Evolutionary conservation across 2,113 vertebrate species (phyloP), one percentile per base, ranked within the genome.

Genomic region (human): DNA sequence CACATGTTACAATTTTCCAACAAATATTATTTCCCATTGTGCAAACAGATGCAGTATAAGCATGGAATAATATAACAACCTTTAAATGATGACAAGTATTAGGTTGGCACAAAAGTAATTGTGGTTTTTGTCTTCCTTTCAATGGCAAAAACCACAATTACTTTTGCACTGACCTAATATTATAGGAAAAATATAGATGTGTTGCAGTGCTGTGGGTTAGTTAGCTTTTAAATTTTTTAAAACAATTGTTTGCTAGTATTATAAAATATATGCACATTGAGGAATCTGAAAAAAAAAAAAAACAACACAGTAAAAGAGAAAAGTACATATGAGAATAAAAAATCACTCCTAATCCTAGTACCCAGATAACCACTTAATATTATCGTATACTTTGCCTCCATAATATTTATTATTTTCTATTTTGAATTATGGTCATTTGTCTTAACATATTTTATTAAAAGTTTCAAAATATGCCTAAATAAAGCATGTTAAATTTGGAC

Each of bases 391-490:
- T 84, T 92, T 10, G 35, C 48, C 61, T 84, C 43, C 76, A 80
- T 14, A 43, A 48, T 38, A 55, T 43, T 92, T 81, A 59, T 27
- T 76, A 45, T 76, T 92, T 90, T 95, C 27, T 59, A 8, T 59
- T 79, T 82, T 73, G 68, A 52, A 86, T 70, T 91, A 52, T 38
- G 25, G 27, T 66, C 73, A 84, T 95, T 96, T 93, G 48, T 43
- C 18, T 82, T 93, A 85, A 50, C 22, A 70, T 68, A 38, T 68
- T 43, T 94, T 45, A 82, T 5, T 17, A 43, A 40, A 93, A 89
- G 11, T 94, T 95, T 87, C n/a, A 83, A 64, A 91, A 76, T 72
- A 85, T 76, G n/a, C 6, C 93, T 81, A 94, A 93, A n/a, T 64
- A 57, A 90, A 92, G 27, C 61, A 93, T 22, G 61, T 4, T 55